Base-by-base conservation (phyloP, 2,888 invertebrate genomes). In the Craniophora ligustri region DNA sequence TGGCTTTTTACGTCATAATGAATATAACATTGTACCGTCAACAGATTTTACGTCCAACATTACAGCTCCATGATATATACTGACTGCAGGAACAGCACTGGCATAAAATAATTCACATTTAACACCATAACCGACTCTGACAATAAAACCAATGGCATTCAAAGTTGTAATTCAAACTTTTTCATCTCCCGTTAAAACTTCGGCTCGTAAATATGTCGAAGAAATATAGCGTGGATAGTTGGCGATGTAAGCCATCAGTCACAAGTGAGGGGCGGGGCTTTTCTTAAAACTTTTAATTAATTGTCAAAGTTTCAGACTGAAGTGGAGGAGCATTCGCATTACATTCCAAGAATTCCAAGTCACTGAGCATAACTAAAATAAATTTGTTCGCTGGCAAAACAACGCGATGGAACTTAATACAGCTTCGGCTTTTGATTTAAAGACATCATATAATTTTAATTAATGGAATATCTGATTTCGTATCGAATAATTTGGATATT, bases 231-330 rank as follows among this genome's bases (percentile, higher is more conserved):
- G 49, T 26, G 62, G 59, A 74, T 65, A 63, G 72, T 71, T 73
- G 48, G 48, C 55, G 36, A 21, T 16, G 54, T 35, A 53, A 63
- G 30, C 61, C 56, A 65, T 73, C 75, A 68, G 75, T 66, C 72
- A 63, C 56, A 48, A 57, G 55, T 41, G 41, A 50, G 54, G 55
- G 62, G 70, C 63, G 69, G 70, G 65, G 70, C 75, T 72, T 79
- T 85, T 85, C 85, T 86, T 84, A 84, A 81, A 87, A 87, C 82
- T 86, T 87, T 87, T 87, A 86, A 88, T 88, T 87, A 88, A 88
- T 87, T 83, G 85, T 77, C 78, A 72, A 84, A 88, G 85, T 88
- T 87, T 36, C 53, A 67, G 68, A 71, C 70, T 59, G 72, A 63
- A 69, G 71, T 63, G 66, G 72, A 72, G 71, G 75, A 70, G 57